phyloP scores from a whole-genome alignment of 2,888 invertebrate genomes.

The Drosophila subquinaria region DNA sequence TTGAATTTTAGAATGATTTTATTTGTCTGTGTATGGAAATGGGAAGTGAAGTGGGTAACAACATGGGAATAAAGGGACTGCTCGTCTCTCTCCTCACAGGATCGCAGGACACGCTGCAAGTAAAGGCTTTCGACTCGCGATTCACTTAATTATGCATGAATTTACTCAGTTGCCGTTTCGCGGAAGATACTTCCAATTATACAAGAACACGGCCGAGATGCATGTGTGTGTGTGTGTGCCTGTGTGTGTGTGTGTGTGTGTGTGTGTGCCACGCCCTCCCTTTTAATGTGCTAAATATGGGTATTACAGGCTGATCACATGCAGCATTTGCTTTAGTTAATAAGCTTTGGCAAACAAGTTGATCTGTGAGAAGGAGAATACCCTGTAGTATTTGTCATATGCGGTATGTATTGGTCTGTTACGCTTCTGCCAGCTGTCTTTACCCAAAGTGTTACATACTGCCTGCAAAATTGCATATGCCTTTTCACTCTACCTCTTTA shows the following conservation, averaged over 20 bases:
- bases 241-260: not conserved
- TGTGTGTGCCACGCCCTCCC: not conserved
- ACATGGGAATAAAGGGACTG: not conserved
- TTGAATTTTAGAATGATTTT: too few relatives aligned
- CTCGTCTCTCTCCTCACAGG: conserved; percentile 2
- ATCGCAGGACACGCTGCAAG: conserved; percentile 38
- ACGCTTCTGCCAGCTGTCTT: not conserved
- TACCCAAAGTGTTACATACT: not conserved
- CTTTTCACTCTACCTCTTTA: not conserved
- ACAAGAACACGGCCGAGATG: conserved; percentile 43
- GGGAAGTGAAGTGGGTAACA: conserved; percentile 13
- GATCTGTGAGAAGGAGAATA: not conserved
- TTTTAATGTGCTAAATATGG: conserved; percentile 3
- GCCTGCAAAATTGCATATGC: not conserved
- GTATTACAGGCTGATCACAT: conserved; percentile 35
- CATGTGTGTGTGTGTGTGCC: not conserved
- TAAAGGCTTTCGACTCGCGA: conserved; percentile 34
- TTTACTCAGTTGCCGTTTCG: conserved; percentile 54
- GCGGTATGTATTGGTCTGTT: not conserved
- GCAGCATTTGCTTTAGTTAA: conserved; percentile 1
- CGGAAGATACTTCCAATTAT: conserved; percentile 53
- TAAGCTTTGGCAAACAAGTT: conserved; percentile 1
- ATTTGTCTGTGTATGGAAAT: not conserved
- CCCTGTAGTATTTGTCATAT: not conserved
- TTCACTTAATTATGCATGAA: conserved; percentile 67